Base-by-base conservation (phyloP, 2,888 invertebrate species). In the Mythimna loreyi region DNA sequence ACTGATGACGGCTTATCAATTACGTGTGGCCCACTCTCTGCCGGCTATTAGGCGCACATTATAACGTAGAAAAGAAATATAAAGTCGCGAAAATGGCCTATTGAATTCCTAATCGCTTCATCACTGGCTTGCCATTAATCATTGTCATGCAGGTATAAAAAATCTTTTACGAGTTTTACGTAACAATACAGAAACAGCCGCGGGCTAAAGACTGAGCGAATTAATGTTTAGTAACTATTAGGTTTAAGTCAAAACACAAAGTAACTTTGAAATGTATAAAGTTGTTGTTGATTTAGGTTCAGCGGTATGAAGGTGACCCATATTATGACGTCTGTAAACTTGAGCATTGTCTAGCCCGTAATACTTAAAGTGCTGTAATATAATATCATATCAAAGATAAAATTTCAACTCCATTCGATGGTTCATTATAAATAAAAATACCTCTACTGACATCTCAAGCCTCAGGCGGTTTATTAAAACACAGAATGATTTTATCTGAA, bases 101-200 rank as follows among this genome's bases (percentile, higher is more conserved):
- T 76, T 78, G 78, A 78, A 66, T 66, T n/a, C 49, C 33, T 76
- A 80, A 76, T 80, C 62, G 81, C 77, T 80, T 80, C 53, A 78
- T 78, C 81, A 80, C 59, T 40, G 62, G 40, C n/a, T 33, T 21
- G 43, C 40, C 65, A 78, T 80, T 80, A 78, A 78, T 78, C 78
- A 78, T 76, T 57, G 71, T 63, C 71, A 62, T n/a, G 21, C 47
- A 80, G 81, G 81, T 80, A 76, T 43, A 75, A 78, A 71, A 80
- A 66, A 53, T 52, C 50, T 75, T 75, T 68, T 78, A 78, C 40
- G 50, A 67, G 65, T 70, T 79, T 75, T 75, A 76, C 61, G 58
- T 75, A 70, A 66, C 70, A 77, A 80, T 59, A 76, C 28, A 53
- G 52, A 36, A 59, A 62, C 61, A 56, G 55, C 49, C 61, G 30